Evolutionary conservation across 2,888 invertebrate species (phyloP), one percentile per base, ranked within the genome.

Genomic region (Cryptophagus acutangulus): DNA sequence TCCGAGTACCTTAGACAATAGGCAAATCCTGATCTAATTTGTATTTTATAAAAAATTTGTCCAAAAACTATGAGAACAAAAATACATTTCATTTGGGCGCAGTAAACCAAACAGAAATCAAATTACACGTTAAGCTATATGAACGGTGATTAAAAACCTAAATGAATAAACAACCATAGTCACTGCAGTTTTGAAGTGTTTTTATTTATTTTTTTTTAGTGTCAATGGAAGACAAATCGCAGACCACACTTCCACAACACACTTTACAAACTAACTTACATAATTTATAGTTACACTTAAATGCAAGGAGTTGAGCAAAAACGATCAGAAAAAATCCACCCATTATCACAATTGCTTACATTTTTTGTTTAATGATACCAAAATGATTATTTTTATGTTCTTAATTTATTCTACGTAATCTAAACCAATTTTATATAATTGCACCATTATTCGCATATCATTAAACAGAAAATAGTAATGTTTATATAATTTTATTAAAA

Each of bases 161-260:
- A 6, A 26, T 13, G 12, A 26, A 26, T 13, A 26, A 26, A 26
- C n/a, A 26, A 26, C n/a, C 3, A 26, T n/a, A 20, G 25, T 13
- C 13, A 36, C 20, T 4, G 43, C 13, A 18, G 40, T 34, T 50
- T 52, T 53, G n/a, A n/a, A 49, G 45, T 52, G 44, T 51, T 53
- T 50, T 58, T 57, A 48, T 51, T 31, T 40, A 46, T 59, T 65
- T 63, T 64, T 65, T 65, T 63, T 61, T 58, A 51, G 65, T 65
- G 65, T 63, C 58, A 59, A 50, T 65, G 67, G 67, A 67, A 67
- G 66, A 62, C 62, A 59, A 58, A 46, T 57, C 50, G 47, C 51
- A 49, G 24, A 47, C 51, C 56, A 58, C 55, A 60, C 57, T 62
- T 59, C 60, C 59, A 57, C 53, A 61, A 60, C 60, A 61, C 59